These are phyloP conservation scores for Sinocyclocheilus anshuiensis DNA, from an alignment of 2,113 vertebrate genomes.

Conservation along the genomic window DNA sequence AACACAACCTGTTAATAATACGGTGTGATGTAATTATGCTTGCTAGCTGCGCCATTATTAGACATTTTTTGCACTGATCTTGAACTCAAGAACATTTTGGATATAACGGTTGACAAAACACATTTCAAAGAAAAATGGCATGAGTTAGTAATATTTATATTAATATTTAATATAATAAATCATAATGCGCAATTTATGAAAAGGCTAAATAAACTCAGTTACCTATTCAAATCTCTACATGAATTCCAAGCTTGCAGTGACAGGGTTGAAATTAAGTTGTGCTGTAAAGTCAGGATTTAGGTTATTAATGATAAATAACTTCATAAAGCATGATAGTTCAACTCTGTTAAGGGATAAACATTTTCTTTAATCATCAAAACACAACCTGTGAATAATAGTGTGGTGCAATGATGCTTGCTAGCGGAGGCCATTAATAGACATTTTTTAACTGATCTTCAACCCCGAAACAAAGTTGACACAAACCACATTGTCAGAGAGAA, in stretches of 20 bases:
- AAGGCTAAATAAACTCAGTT: neutral
- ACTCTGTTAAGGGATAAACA: no score
- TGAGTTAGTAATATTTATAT: neutral
- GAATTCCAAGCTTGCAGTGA: neutral
- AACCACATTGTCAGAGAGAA: neutral
- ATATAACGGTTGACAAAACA: neutral
- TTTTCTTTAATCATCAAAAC: no score
- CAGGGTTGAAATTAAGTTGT: neutral
- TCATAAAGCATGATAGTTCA: neutral
- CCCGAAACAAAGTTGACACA: neutral
- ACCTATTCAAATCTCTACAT: neutral
- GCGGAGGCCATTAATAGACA: neutral
- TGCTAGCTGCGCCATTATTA: no score
- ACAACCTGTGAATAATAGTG: neutral
- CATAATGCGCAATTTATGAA: neutral
- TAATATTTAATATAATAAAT: neutral
- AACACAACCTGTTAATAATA: no score
- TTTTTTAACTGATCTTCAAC: neutral
- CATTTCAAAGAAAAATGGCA: neutral
- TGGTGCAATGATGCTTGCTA: neutral
- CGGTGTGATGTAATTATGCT: no score
- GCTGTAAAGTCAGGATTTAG: no score
- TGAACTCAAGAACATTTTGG: neutral
- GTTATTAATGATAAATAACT: neutral
- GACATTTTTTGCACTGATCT: no score